These are phyloP conservation scores for Mormyrops attenuatus DNA, from an alignment of 2,797 vertebrate species.

Conservation along the genomic window DNA sequence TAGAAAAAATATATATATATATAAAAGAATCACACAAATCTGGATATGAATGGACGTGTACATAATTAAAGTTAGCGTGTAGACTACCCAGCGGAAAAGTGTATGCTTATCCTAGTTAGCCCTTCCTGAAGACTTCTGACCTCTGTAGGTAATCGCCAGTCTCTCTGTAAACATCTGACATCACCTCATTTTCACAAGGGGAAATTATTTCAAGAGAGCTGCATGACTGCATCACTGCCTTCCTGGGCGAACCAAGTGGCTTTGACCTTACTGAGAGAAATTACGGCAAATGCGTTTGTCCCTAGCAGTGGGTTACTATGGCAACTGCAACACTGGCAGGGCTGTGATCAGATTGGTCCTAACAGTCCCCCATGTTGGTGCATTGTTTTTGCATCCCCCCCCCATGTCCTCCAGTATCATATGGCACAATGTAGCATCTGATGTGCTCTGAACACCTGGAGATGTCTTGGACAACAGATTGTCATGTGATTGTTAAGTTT, in stretches of 20 bases:
- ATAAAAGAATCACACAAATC: constrained; percentile 40
- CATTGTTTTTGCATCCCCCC: not conserved
- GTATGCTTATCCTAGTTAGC: constrained; percentile 28
- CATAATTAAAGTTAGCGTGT: constrained; percentile 49
- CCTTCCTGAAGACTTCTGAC: constrained; percentile 49
- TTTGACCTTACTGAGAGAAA: constrained; percentile 24
- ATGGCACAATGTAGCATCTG: not conserved
- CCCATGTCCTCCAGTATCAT: not conserved
- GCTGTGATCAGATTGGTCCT: constrained; percentile 4
- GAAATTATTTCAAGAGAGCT: not conserved
- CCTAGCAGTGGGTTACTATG: not conserved
- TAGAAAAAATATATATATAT: constrained; percentile 44
- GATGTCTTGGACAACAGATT: not conserved
- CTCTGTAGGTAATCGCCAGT: constrained; percentile 19
- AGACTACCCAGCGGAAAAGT: constrained; percentile 41
- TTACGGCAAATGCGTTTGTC: not conserved
- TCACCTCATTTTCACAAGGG: constrained; percentile 8
- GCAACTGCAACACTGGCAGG: not conserved
- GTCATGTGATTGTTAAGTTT: not conserved
- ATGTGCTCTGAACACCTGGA: not conserved
- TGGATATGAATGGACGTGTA: constrained; percentile 48
- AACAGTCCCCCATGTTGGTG: not conserved
- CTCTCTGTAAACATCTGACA: not conserved
- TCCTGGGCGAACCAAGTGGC: constrained; percentile 26
- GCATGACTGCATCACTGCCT: not conserved